Evolutionary conservation across 2,797 vertebrate genomes (phyloP), one percentile per base, ranked within the genome.

Genomic region (Pempheris klunzingeri): DNA sequence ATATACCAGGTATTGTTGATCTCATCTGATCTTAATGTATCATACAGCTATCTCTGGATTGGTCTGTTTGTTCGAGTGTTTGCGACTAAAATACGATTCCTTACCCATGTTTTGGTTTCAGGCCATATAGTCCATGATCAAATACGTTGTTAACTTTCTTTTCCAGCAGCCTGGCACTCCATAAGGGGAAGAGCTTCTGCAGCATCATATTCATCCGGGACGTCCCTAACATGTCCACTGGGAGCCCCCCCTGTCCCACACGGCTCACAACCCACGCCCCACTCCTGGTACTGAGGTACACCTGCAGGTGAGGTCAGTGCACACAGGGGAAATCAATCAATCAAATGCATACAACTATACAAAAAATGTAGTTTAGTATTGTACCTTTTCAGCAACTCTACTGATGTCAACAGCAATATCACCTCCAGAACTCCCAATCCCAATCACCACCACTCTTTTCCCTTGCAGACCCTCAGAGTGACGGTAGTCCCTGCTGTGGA

Each of bases 31-130:
- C n/a, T n/a, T n/a, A n/a, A n/a, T n/a, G n/a, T n/a, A n/a, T n/a
- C n/a, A n/a, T n/a, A n/a, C n/a, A n/a, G n/a, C n/a, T n/a, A n/a
- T n/a, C n/a, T n/a, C n/a, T n/a, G n/a, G n/a, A n/a, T 6, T 13
- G 17, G n/a, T n/a, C 13, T 17, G 41, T 3, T 26, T 38, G 12
- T 59, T n/a, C n/a, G n/a, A n/a, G n/a, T n/a, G n/a, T n/a, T n/a
- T n/a, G n/a, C n/a, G n/a, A n/a, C n/a, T n/a, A n/a, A n/a, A n/a
- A n/a, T n/a, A n/a, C n/a, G n/a, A n/a, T n/a, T n/a, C n/a, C n/a
- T n/a, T 93, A 97, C 96, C 95, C 90, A 85, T 97, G 96, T 55
- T 93, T 93, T 75, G 95, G 96, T 84, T 95, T 94, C 71, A 97
- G 91, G 41, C 94, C 92, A 46, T 93, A 95, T 26, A 94, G 47